These are phyloP conservation scores for Heliornis fulica DNA, from an alignment of 2,113 vertebrate genomes.

Conservation along the genomic window DNA sequence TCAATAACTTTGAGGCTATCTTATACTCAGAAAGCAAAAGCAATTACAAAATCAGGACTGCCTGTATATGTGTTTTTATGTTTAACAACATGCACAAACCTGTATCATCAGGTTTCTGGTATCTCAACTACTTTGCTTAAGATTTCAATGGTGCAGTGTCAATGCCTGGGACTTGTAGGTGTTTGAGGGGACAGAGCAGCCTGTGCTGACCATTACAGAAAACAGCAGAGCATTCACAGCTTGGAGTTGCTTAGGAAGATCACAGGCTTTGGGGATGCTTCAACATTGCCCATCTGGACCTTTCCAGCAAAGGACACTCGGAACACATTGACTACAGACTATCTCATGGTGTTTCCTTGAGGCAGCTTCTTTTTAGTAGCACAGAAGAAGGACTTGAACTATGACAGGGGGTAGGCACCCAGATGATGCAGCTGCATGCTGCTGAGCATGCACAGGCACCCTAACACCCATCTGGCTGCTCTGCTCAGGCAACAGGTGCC, in stretches of 20 bases:
- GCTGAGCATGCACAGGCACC: rapidly evolving
- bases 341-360: neutral
- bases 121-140: neutral
- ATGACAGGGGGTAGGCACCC: neutral
- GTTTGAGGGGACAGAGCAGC: neutral
- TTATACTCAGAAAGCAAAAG: neutral
- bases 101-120: too few species aligned
- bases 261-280: neutral
- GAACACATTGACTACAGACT: neutral
- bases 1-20: neutral
- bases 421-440: rapidly evolving
- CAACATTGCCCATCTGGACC: neutral
- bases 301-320: neutral
- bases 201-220: too few species aligned
- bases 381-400: too few species aligned
- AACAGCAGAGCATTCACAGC: too few species aligned
- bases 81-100: neutral
- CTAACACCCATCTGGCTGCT: rapidly evolving
- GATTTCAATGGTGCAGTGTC: neutral
- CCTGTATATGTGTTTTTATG: rapidly evolving
- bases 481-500: rapidly evolving
- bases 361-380: neutral
- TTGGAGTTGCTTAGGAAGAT: neutral
- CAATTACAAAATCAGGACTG: neutral
- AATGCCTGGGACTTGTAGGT: neutral